Percentiles rank a stretch among this genome's conserved stretches.
Evolutionary conservation across 2,797 vertebrate genomes (phyloP).

Genomic region (Pipistrellus kuhlii): DNA sequence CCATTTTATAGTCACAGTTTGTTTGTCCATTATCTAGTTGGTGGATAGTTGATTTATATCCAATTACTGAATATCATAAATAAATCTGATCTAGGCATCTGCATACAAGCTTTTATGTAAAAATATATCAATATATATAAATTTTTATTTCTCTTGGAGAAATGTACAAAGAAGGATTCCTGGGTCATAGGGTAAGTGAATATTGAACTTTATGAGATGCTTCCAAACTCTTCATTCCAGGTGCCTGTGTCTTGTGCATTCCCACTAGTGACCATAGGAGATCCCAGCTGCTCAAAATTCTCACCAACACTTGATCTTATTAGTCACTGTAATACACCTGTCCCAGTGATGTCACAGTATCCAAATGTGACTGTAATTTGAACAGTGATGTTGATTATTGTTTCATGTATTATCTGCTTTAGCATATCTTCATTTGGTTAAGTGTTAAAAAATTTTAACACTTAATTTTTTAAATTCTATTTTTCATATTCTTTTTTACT

Average conservation of each 20-base stretch:
- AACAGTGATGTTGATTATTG: not conserved
- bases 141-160: constrained; percentile 42
- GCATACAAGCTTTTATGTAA: not conserved
- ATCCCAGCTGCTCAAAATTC: not conserved
- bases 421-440: not conserved
- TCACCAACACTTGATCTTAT: not conserved
- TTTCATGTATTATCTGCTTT: constrained; percentile 9
- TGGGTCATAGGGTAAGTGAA: not conserved
- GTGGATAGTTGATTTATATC: not conserved
- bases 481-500: not conserved
- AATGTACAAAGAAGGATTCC: not conserved
- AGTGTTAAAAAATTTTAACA: not conserved
- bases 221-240: not conserved
- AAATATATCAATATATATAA: not conserved
- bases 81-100: not conserved
- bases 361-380: not conserved
- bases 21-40: not conserved
- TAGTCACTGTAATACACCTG: not conserved
- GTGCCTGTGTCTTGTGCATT: not conserved
- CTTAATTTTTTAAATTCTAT: not conserved
- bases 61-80: constrained; percentile 8
- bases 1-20: not conserved
- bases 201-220: constrained; percentile 23
- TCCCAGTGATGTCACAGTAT: not conserved
- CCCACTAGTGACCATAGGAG: not conserved